Evolutionary conservation across 2,797 vertebrate species (phyloP).

Genomic region (Myioborus miniatus): DNA sequence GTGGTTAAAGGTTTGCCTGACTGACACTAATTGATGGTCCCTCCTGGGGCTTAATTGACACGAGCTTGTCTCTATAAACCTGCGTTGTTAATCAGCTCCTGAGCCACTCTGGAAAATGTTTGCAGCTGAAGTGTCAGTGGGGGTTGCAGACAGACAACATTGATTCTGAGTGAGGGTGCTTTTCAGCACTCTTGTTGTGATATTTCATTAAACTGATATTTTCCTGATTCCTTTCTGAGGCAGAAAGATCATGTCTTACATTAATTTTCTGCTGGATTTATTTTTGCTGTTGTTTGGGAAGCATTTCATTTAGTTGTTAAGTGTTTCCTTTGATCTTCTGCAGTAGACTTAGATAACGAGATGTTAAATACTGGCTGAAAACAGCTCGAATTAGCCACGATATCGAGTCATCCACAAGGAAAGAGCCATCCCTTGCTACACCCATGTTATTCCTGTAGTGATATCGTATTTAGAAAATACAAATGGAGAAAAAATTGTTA

Average conservation of each 20-base stretch:
- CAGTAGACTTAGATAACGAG: background rate
- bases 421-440: background rate
- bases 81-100: slow-evolving; percentile 45
- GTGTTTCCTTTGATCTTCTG: background rate
- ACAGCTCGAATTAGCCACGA: background rate
- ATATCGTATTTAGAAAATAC: background rate
- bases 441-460: background rate
- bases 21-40: slow-evolving; percentile 66
- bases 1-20: slow-evolving; percentile 39
- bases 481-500: fast-evolving
- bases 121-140: background rate
- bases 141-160: slow-evolving; percentile 4
- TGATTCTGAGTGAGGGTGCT: background rate
- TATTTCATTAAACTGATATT: slow-evolving; percentile 17
- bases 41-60: slow-evolving; percentile 64
- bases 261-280: background rate
- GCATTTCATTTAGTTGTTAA: background rate
- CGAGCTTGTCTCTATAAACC: slow-evolving; percentile 48
- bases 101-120: slow-evolving; percentile 3
- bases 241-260: background rate
- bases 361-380: background rate
- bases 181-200: background rate
- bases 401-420: background rate
- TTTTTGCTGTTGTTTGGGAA: background rate
- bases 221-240: background rate